Evolutionary conservation across 23 tunicate genomes (phyloP), one percentile per base, ranked within the genome.

Genomic region (Trididemnum clinides): DNA sequence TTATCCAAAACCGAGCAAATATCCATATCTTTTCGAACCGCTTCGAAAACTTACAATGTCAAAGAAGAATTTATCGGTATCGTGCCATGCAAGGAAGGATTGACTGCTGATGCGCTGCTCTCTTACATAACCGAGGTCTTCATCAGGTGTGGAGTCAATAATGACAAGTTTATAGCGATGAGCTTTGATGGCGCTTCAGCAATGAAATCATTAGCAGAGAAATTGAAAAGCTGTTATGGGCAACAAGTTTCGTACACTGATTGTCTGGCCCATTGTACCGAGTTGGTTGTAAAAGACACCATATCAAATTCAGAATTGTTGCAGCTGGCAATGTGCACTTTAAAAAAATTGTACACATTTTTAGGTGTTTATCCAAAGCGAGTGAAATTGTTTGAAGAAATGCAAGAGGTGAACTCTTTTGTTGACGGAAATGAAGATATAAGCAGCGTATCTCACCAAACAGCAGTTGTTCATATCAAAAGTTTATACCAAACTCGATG

Each of bases 61-160:
- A 31, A 31, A 66, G 37, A 66, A 66, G 75, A 66, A 66, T 66
- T 66, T 66, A 66, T 66, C 31, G 75, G 75, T 66, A 66, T 66
- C 37, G 31, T 66, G 37, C 75, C 75, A 66, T 66, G 37, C 37
- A 31, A 66, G 75, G 75, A 66, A 66, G 75, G 75, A 66, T 66
- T 66, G 75, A 66, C 75, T 66, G 75, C 75, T 66, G 75, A 66
- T 66, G 75, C 36, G 75, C 75, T 66, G 75, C 37, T 66, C 37
- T 66, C 75, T 28, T 44, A 66, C 75, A 66, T 66, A 66, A 66
- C 75, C 75, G 75, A 66, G 37, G 75, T 66, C 36, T 66, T 66
- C 37, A 29, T 66, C 75, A 66, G 75, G 75, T 66, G 37, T 66
- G 75, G 75, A 66, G 75, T 66, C 75, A 66, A 66, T 66, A 66